These are phyloP conservation scores for Miichthys miiuy DNA, from an alignment of 2,797 vertebrate genomes.

Conservation along the genomic window DNA sequence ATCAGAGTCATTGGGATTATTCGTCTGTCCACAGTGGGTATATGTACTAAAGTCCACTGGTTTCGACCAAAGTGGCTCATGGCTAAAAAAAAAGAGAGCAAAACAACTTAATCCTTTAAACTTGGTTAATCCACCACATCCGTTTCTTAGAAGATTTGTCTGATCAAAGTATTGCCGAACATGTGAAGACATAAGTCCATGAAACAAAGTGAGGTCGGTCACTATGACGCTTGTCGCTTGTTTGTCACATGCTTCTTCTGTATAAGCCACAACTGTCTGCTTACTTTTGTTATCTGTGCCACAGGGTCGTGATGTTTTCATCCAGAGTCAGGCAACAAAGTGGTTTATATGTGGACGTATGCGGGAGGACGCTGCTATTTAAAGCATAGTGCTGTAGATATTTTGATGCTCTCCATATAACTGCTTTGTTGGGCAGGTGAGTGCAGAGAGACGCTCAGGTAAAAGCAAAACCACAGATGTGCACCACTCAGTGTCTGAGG, in stretches of 20 bases:
- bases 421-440: constrained; percentile 41
- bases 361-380: constrained; percentile 30
- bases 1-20: background rate
- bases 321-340: constrained; percentile 10
- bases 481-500: constrained; percentile 20
- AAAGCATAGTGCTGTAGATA: constrained; percentile 34
- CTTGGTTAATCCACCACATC: constrained; percentile 50
- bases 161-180: constrained; percentile 71
- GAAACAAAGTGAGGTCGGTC: constrained; percentile 32
- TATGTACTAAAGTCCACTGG: background rate
- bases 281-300: constrained; percentile 13
- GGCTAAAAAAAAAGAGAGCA: background rate
- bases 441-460: constrained; percentile 36
- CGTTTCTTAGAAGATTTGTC: constrained; percentile 43
- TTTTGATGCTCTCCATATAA: constrained; percentile 34
- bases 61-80: background rate
- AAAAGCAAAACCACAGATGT: background rate
- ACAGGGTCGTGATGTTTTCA: constrained; percentile 28
- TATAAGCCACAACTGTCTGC: background rate
- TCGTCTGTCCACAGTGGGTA: background rate
- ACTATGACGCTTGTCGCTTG: background rate
- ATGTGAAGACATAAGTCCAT: constrained; percentile 49
- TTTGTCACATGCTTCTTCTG: constrained; percentile 16
- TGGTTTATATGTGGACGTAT: constrained; percentile 5
- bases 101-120: constrained; percentile 63